Percentiles rank a stretch among this genome's conserved stretches.
Evolutionary conservation across 92 coral and sea anemone genomes (phyloP).

Genomic region (Phenganax subtilis): DNA sequence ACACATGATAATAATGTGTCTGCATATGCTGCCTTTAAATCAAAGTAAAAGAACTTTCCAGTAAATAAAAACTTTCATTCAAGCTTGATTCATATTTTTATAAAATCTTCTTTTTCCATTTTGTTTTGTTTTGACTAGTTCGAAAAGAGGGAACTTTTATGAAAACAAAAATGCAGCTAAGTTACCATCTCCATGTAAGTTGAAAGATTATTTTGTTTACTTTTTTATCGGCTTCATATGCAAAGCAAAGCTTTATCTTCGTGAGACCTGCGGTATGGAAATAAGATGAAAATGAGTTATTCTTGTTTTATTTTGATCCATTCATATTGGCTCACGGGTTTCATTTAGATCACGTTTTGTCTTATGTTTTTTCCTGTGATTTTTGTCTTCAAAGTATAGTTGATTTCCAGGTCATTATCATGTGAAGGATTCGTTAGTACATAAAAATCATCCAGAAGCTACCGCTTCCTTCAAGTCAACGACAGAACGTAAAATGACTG

Average conservation of each 20-base stretch:
- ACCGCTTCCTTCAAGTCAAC: slow-evolving; percentile 96
- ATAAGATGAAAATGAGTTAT: too few relatives aligned
- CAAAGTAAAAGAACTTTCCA: slow-evolving; percentile 56
- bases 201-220: too few relatives aligned
- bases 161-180: slow-evolving; percentile 20
- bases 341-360: not conserved
- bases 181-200: slow-evolving; percentile 74
- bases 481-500: slow-evolving; percentile 85
- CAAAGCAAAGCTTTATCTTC: too few relatives aligned
- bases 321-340: too few relatives aligned
- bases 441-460: slow-evolving; percentile 59
- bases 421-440: slow-evolving; percentile 66
- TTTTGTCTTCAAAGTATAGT: not conserved
- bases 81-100: not conserved
- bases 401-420: slow-evolving; percentile 68
- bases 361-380: not conserved
- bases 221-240: too few relatives aligned
- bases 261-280: too few relatives aligned
- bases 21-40: slow-evolving; percentile 89
- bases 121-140: slow-evolving; percentile 1
- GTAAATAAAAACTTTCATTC: not conserved
- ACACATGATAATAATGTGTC: slow-evolving; percentile 86
- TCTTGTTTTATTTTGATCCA: too few relatives aligned
- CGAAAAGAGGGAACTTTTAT: slow-evolving; percentile 34
- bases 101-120: not conserved